A percentile compares a stretch with the other conserved stretches of the same genome.
These are phyloP conservation scores for Trachymyrmex septentrionalis DNA, from an alignment of 1,140 invertebrate genomes.

Conservation along the genomic window DNA sequence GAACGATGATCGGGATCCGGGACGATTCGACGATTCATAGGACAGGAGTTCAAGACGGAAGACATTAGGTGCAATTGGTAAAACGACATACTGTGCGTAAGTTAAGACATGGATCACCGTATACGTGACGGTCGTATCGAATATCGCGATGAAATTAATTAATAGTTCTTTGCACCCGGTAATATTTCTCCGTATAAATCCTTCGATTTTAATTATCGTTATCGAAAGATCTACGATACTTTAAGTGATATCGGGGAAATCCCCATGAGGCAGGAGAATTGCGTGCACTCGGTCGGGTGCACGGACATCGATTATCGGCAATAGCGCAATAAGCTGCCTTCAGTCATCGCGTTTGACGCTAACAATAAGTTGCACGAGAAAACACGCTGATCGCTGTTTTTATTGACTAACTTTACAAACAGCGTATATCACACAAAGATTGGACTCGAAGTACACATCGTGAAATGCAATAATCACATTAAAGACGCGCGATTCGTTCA, in stretches of 20 bases:
- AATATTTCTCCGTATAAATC: background rate
- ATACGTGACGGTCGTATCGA: background rate
- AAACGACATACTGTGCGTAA: slow-evolving; percentile 31
- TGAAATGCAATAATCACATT: background rate
- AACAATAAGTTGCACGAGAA: background rate
- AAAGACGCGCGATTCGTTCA: background rate
- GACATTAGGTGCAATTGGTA: slow-evolving; percentile 38
- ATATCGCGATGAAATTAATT: background rate
- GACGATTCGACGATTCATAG: slow-evolving; percentile 9
- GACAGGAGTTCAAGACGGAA: slow-evolving; percentile 20
- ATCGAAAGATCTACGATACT: slow-evolving; percentile 8
- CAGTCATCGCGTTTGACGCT: slow-evolving; percentile 30
- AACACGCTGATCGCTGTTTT: background rate
- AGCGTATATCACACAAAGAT: background rate
- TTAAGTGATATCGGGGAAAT: background rate
- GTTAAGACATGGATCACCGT: background rate
- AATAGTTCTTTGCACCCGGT: slow-evolving; percentile 6
- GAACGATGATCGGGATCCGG: background rate
- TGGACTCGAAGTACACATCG: background rate
- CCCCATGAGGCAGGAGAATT: background rate
- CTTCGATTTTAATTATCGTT: slow-evolving; percentile 18
- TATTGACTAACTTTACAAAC: slow-evolving; percentile 14
- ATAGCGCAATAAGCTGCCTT: slow-evolving; percentile 21
- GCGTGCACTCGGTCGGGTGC: slow-evolving; percentile 6
- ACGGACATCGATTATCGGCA: slow-evolving; percentile 50